Percentiles rank a stretch among this genome's conserved stretches.
Evolutionary conservation across 2,888 invertebrate genomes (phyloP).

Genomic region (Agonopterix alstromeriana): DNA sequence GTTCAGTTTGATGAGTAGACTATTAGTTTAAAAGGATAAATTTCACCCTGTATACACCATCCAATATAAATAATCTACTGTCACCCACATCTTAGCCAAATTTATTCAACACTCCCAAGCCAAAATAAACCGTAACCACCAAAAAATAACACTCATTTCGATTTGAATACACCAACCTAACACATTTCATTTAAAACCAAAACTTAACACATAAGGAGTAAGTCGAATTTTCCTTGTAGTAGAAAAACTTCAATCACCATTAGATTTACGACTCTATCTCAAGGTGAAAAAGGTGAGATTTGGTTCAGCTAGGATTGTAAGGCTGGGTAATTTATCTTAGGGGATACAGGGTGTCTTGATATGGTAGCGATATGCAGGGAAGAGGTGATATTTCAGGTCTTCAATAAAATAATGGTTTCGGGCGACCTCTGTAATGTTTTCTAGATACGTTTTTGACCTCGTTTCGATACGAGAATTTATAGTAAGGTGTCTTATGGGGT

Average conservation of each 20-base stretch:
- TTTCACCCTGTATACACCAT: constrained; percentile 2
- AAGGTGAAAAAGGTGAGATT: constrained; percentile 12
- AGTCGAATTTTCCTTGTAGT: constrained; percentile 2
- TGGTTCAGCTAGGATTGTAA: constrained; percentile 8
- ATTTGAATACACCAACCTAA: no score
- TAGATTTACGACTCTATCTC: constrained; percentile 1
- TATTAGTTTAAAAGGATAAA: no score
- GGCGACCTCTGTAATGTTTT: no score
- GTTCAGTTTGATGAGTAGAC: no score
- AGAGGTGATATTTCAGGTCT: constrained; percentile 32
- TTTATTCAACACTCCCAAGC: neutral
- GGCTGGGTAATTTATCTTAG: constrained; percentile 46
- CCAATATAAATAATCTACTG: constrained; percentile 53
- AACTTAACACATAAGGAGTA: neutral
- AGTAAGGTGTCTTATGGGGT: no score
- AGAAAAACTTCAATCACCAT: neutral
- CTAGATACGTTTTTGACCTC: no score
- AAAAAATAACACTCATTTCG: no score
- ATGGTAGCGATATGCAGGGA: neutral
- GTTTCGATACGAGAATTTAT: no score
- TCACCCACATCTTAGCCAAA: constrained; percentile 31
- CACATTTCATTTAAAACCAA: no score
- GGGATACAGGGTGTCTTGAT: constrained; percentile 28
- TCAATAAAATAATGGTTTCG: constrained; percentile 8
- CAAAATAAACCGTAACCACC: neutral